These are phyloP conservation scores for Phoxinus dragarum DNA, from an alignment of 2,797 vertebrate species.

Conservation along the genomic window DNA sequence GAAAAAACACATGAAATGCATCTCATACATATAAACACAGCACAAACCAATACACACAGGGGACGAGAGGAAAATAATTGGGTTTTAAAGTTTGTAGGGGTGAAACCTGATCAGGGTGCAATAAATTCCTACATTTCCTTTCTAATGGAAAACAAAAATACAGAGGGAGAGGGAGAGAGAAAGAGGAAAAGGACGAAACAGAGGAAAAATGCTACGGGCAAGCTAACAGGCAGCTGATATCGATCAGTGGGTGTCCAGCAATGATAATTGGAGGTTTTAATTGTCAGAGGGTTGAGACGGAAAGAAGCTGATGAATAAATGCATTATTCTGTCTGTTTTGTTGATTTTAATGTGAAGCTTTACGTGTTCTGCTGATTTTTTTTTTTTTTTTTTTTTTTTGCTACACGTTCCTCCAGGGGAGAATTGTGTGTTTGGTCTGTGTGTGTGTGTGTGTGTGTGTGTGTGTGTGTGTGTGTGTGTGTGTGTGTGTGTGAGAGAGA, in stretches of 20 bases:
- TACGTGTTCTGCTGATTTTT: slow-evolving; percentile 23
- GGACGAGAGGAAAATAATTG: slow-evolving; percentile 24
- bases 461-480: slow-evolving; percentile 27
- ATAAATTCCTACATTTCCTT: slow-evolving; percentile 34
- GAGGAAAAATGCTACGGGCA: slow-evolving; percentile 35
- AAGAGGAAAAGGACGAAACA: not conserved
- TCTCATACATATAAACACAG: slow-evolving; percentile 31
- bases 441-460: not conserved
- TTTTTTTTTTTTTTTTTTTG: slow-evolving; percentile 13
- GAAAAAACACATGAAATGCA: slow-evolving; percentile 16
- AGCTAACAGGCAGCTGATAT: slow-evolving; percentile 53
- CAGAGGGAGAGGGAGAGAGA: slow-evolving; percentile 6
- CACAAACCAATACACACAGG: slow-evolving; percentile 13
- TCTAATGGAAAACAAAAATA: slow-evolving; percentile 18
- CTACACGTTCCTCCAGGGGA: slow-evolving; percentile 21
- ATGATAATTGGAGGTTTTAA: slow-evolving; percentile 54
- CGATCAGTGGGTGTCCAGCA: slow-evolving; percentile 42
- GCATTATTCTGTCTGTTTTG: slow-evolving; percentile 46
- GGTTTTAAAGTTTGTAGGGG: slow-evolving; percentile 23
- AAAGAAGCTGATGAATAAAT: slow-evolving; percentile 58
- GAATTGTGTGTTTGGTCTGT: not conserved
- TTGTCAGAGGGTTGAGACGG: slow-evolving; percentile 50
- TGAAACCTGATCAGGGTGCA: slow-evolving; percentile 37
- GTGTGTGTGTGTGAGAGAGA: not conserved
- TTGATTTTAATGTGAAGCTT: slow-evolving; percentile 45